phyloP scores from a whole-genome alignment of 1,140 invertebrate genomes.

The Wasmannia auropunctata region DNA sequence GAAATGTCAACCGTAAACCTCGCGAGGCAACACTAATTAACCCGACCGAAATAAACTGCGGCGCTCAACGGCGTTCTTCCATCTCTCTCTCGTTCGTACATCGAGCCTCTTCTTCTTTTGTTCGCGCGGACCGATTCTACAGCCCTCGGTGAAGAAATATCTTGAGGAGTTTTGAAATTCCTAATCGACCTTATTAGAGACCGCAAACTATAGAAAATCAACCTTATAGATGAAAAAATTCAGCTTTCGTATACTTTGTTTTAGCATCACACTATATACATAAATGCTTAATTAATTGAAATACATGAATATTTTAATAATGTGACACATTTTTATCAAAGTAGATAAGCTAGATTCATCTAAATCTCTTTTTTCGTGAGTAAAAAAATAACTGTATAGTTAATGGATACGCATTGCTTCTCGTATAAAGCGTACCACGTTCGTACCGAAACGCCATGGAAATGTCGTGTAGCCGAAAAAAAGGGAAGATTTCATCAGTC shows the following conservation, averaged over 20 bases:
- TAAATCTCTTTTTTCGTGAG: background rate
- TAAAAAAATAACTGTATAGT: background rate
- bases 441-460: slow-evolving; percentile 1
- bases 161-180: slow-evolving; percentile 7
- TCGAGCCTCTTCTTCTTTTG: slow-evolving; percentile 68
- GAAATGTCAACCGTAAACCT: slow-evolving; percentile 86
- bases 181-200: background rate
- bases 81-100: slow-evolving; percentile 62
- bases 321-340: background rate
- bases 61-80: slow-evolving; percentile 71
- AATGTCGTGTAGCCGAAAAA: slow-evolving; percentile 16
- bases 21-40: slow-evolving; percentile 85
- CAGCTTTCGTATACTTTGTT: background rate
- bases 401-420: background rate
- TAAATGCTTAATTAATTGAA: background rate
- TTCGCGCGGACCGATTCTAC: slow-evolving; percentile 34
- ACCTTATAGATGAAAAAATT: background rate
- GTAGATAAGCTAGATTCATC: background rate
- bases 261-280: no score
- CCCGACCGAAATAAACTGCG: slow-evolving; percentile 85
- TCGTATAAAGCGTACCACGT: background rate
- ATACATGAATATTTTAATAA: background rate
- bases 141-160: slow-evolving; percentile 56
- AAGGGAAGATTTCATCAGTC: slow-evolving; percentile 22
- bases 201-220: background rate